phyloP scores from a whole-genome alignment of 2,113 vertebrate genomes.

The Phyllopteryx taeniolatus region DNA sequence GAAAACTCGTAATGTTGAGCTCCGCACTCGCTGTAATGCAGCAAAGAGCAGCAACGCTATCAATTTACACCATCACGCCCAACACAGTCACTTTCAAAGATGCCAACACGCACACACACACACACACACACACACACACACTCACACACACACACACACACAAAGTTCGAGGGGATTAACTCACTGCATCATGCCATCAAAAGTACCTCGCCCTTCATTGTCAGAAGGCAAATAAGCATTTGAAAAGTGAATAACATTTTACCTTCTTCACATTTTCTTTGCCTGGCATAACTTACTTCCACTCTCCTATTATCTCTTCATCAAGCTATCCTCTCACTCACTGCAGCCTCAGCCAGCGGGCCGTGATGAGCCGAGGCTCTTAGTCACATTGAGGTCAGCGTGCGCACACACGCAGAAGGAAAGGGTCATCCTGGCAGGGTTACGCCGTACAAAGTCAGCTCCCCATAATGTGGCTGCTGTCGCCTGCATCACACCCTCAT shows the following conservation, averaged over 20 bases:
- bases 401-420: conserved; percentile 34
- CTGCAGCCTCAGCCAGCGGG: conserved; percentile 55
- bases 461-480: conserved; percentile 90
- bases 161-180: conserved; percentile 58
- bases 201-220: conserved; percentile 47
- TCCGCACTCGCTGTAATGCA: conserved; percentile 23
- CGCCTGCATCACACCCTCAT: conserved; percentile 96
- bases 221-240: conserved; percentile 34
- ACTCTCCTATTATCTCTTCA: conserved; percentile 42
- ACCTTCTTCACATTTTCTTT: conserved; percentile 24
- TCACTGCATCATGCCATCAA: conserved; percentile 61
- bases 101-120: conserved; percentile 21
- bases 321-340: conserved; percentile 52
- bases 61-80: conserved; percentile 67
- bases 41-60: conserved; percentile 63
- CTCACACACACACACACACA: conserved; percentile 9
- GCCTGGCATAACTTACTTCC: conserved; percentile 19
- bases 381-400: conserved; percentile 96
- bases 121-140: conserved; percentile 13
- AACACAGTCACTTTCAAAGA: conserved; percentile 65
- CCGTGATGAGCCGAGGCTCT: conserved; percentile 94
- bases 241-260: conserved; percentile 22
- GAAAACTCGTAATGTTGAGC: too few relatives aligned
- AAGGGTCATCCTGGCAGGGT: conserved; percentile 69
- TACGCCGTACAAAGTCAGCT: conserved; percentile 88